Evolutionary conservation across 2,797 vertebrate species (phyloP), one percentile per base, ranked within the genome.

Genomic region (Propithecus perrieri): DNA sequence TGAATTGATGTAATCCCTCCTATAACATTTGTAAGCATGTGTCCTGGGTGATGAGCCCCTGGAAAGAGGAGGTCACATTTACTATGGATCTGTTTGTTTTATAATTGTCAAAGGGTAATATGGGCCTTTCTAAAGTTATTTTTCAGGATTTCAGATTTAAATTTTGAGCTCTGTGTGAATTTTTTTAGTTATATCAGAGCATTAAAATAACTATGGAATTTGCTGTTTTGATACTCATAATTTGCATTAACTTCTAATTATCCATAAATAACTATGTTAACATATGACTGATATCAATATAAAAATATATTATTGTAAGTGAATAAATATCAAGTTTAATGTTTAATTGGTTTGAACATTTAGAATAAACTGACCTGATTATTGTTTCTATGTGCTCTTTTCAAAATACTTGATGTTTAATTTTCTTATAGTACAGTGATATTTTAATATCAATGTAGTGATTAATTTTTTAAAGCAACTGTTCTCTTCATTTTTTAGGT

Each of bases 401-500:
- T 83, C 71, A 97, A 84, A 95, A 74, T 85, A 67, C 4, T 94
- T 87, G 76, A 83, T 95, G 43, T 84, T 94, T 93, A 89, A 43
- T 67, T 92, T 35, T 88, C 87, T 95, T 94, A 41, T 94, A 83
- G 81, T 89, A 59, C n/a, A 61, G 33, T 96, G 63, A 55, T 96
- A 89, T 69, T 96, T 94, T 94, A 83, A 79, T 95, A 85, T 24
- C 88, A 76, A 72, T 50, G 12, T 50, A 90, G 53, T 87, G 85
- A 69, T 81, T 89, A 79, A 59, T 59, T 89, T 93, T 96, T 67
- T 80, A 94, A 98, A 85, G 76, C 3, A 71, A 59, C 30, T 86
- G 69, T 28, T 86, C 3, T 80, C 1, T 97, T 96, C 12, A 2
- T 96, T 75, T 89, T 97, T 96, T 96, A 99, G 99, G 99, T 99